A percentile compares a stretch with the other conserved stretches of the same genome.
These are phyloP conservation scores for Schizotus pectinicornis DNA, from an alignment of 2,888 invertebrate species.

Conservation along the genomic window DNA sequence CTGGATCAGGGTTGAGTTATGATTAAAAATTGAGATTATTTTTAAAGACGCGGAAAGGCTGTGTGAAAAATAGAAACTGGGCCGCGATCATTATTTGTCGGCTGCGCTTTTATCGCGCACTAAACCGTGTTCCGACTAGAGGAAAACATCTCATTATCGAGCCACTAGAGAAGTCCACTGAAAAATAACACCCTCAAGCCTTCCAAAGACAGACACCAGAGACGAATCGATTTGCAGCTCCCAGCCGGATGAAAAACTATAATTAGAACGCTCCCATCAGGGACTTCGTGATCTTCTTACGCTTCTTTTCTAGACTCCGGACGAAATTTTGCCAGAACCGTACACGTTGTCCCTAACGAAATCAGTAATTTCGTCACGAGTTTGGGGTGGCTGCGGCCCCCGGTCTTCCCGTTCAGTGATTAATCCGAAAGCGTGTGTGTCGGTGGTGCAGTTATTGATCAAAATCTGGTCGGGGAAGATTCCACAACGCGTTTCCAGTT, in stretches of 20 bases:
- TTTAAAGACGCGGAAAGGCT: no score
- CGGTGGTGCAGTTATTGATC: background rate
- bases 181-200: conserved; percentile 20
- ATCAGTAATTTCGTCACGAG: conserved; percentile 21
- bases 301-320: no score
- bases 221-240: conserved; percentile 16
- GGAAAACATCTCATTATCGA: background rate
- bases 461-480: background rate
- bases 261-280: no score
- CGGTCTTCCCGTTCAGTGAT: conserved; percentile 14
- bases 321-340: no score
- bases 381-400: conserved; percentile 4
- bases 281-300: no score
- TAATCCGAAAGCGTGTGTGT: conserved; percentile 14
- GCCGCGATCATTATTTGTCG: no score
- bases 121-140: background rate
- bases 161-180: no score
- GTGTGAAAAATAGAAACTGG: no score
- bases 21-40: no score
- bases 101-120: no score
- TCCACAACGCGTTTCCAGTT: background rate
- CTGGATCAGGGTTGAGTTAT: no score
- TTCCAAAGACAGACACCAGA: conserved; percentile 9
- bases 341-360: background rate
- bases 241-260: background rate